phyloP scores from a whole-genome alignment of 2,888 invertebrate species.

The Oithona nana region DNA sequence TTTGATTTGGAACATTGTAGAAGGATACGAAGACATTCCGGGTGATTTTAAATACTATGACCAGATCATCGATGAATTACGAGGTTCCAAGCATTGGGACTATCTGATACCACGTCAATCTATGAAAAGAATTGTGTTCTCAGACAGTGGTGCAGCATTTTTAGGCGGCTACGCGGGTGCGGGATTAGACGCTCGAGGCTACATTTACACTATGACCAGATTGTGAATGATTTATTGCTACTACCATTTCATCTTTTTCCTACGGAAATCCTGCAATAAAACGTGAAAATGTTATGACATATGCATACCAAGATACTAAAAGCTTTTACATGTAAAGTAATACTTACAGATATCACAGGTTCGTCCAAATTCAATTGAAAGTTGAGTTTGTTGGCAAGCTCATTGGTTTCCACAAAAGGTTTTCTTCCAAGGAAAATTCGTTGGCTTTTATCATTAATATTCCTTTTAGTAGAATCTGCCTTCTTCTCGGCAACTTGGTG shows the following conservation, averaged over 20 bases:
- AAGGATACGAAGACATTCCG: not conserved
- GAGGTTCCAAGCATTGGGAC: not conserved
- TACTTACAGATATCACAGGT: not conserved
- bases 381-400: not conserved
- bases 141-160: slow-evolving; percentile 10
- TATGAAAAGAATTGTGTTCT: not conserved
- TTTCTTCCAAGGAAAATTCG: not conserved
- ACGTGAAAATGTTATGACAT: too few species aligned
- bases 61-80: not conserved
- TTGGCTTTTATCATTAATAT: not conserved
- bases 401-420: not conserved
- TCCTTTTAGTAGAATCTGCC: too few species aligned
- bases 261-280: not conserved
- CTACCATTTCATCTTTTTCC: not conserved
- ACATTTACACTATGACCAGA: not conserved
- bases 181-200: not conserved
- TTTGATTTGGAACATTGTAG: slow-evolving; percentile 10
- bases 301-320: too few species aligned
- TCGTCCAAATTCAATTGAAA: not conserved
- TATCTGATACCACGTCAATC: not conserved
- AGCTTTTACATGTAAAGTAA: too few species aligned
- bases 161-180: not conserved
- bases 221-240: too few species aligned
- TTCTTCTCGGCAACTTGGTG: not conserved
- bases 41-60: not conserved